phyloP scores from a whole-genome alignment of 2,113 vertebrate species.

The Charina bottae region DNA sequence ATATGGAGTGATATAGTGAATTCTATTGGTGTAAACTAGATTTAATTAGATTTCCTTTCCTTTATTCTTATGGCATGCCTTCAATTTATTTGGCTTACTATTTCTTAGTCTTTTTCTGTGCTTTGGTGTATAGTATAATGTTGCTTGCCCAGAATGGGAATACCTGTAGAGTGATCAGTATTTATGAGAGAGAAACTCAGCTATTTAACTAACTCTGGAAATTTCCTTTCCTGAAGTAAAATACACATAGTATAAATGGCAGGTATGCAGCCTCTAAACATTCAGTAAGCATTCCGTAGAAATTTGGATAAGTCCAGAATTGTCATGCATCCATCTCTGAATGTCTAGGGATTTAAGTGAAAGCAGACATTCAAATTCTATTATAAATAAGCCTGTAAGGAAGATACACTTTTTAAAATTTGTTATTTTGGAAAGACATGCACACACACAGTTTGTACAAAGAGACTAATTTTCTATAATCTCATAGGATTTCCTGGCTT shows the following conservation, averaged over 20 bases:
- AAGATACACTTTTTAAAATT: not conserved
- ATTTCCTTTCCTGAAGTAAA: not conserved
- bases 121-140: not conserved
- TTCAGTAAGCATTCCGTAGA: not conserved
- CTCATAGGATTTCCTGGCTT: slow-evolving; percentile 21
- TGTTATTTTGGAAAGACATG: slow-evolving; percentile 10
- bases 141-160: not conserved
- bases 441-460: not conserved
- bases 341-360: not conserved
- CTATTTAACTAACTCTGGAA: not conserved
- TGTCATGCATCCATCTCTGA: not conserved
- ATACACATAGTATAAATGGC: not conserved
- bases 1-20: not conserved
- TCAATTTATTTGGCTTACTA: not conserved
- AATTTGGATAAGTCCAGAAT: not conserved
- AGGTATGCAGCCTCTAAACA: not conserved
- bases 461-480: not conserved
- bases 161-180: not conserved
- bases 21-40: not conserved
- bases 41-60: not conserved
- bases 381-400: not conserved
- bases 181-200: not conserved
- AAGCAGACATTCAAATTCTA: not conserved
- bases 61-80: not conserved
- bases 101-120: not conserved